Percentiles rank a stretch among this genome's conserved stretches.
Conservation (phyloP, 2,888 invertebrate species). For the Agrotis clavis region DNA sequence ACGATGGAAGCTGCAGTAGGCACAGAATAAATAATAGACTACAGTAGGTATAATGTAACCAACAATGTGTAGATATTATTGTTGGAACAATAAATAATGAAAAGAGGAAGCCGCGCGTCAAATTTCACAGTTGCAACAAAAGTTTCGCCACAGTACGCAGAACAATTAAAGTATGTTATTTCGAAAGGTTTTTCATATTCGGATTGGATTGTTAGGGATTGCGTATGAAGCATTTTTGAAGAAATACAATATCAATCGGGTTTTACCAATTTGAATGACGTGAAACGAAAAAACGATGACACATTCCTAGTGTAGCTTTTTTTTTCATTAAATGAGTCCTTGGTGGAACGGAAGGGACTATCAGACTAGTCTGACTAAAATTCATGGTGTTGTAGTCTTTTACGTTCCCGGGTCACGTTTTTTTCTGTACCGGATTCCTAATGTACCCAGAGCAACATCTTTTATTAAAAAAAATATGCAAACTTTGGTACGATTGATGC, state of each 20-base stretch:
- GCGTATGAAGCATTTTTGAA: not conserved
- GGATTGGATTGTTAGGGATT: not conserved
- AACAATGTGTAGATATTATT: constrained; percentile 18
- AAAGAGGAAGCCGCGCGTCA: constrained; percentile 45
- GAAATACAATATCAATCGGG: not conserved
- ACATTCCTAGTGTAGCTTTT: not conserved
- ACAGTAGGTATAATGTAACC: constrained; percentile 15
- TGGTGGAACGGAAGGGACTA: no score
- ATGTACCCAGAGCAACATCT: no score
- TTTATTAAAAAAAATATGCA: no score
- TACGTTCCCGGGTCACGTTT: no score
- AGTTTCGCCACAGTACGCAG: constrained; percentile 22
- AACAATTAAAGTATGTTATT: constrained; percentile 26
- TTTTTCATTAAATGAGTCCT: no score
- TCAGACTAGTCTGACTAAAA: no score
- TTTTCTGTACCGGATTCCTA: no score
- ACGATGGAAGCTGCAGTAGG: constrained; percentile 8
- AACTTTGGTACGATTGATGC: no score
- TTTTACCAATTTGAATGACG: not conserved
- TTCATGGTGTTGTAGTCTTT: no score
- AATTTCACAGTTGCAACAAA: constrained; percentile 38
- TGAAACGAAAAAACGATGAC: not conserved
- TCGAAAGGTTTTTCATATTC: not conserved
- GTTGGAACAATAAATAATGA: constrained; percentile 40
- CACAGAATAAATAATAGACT: no score